These are phyloP conservation scores for Channallabes apus DNA, from an alignment of 2,797 vertebrate species.

Conservation along the genomic window DNA sequence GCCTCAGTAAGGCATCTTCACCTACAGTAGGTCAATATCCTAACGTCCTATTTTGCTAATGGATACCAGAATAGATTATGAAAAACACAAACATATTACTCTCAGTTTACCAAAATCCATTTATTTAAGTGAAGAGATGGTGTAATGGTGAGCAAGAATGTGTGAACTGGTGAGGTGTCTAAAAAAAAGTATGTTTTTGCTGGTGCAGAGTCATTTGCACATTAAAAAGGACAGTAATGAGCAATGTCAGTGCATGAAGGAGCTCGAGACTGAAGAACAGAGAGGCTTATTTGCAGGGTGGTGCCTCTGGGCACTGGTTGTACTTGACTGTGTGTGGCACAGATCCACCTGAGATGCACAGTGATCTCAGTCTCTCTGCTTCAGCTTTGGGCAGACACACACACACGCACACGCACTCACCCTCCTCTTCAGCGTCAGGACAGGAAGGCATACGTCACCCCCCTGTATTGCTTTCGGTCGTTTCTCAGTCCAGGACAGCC, in stretches of 20 bases:
- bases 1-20: neutral
- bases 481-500: constrained; percentile 50
- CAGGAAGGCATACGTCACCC: constrained; percentile 49
- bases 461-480: constrained; percentile 22
- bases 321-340: constrained; percentile 64
- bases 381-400: constrained; percentile 32
- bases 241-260: neutral
- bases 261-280: constrained; percentile 29
- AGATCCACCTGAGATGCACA: constrained; percentile 61
- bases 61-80: neutral
- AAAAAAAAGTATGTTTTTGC: neutral
- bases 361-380: constrained; percentile 54
- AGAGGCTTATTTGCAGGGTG: constrained; percentile 35
- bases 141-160: neutral
- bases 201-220: neutral
- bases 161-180: neutral
- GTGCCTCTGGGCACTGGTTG: constrained; percentile 63
- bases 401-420: neutral
- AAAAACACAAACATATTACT: neutral
- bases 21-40: neutral
- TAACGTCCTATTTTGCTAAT: neutral
- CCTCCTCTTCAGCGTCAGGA: constrained; percentile 36
- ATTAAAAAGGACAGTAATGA: constrained; percentile 5
- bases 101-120: neutral
- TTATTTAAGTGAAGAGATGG: neutral